A percentile compares a stretch with the other conserved stretches of the same genome.
Evolutionary conservation across 2,888 invertebrate species (phyloP).

Genomic region (Incurvaria masculella): DNA sequence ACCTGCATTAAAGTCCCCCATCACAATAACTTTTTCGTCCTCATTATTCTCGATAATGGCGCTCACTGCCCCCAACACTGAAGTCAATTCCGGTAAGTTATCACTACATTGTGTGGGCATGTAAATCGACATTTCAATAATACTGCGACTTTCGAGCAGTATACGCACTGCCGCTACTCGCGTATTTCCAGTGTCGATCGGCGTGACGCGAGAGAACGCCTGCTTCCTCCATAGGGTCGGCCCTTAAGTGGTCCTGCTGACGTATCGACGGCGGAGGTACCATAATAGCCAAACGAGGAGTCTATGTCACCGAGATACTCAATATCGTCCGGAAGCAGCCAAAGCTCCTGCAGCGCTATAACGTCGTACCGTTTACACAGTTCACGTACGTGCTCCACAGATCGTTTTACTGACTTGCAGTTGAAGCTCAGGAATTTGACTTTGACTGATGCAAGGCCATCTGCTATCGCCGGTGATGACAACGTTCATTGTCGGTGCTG

Average conservation of each 20-base stretch:
- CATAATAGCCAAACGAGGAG: constrained; percentile 8
- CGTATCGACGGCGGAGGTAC: constrained; percentile 13
- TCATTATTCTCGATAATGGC: background rate
- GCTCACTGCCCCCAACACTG: background rate
- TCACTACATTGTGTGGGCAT: constrained; percentile 17
- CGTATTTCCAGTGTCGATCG: constrained; percentile 12
- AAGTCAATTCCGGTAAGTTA: constrained; percentile 11
- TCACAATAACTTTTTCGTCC: background rate
- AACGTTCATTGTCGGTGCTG: background rate
- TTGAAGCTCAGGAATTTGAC: constrained; percentile 1
- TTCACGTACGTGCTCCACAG: background rate
- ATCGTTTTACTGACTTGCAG: constrained; percentile 1
- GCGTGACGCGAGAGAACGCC: constrained; percentile 6
- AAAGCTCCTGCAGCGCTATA: background rate
- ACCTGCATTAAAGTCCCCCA: background rate
- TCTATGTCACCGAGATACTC: background rate
- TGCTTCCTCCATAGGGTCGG: constrained; percentile 11
- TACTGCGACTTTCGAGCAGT: background rate
- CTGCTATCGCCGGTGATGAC: background rate
- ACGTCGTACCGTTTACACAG: background rate
- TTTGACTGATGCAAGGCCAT: background rate
- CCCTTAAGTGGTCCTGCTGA: constrained; percentile 9
- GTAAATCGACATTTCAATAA: constrained; percentile 17
- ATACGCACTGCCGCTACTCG: constrained; percentile 14
- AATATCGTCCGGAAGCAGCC: constrained; percentile 4